These are phyloP conservation scores for Neoarius graeffei DNA, from an alignment of 2,113 vertebrate species.

Conservation along the genomic window DNA sequence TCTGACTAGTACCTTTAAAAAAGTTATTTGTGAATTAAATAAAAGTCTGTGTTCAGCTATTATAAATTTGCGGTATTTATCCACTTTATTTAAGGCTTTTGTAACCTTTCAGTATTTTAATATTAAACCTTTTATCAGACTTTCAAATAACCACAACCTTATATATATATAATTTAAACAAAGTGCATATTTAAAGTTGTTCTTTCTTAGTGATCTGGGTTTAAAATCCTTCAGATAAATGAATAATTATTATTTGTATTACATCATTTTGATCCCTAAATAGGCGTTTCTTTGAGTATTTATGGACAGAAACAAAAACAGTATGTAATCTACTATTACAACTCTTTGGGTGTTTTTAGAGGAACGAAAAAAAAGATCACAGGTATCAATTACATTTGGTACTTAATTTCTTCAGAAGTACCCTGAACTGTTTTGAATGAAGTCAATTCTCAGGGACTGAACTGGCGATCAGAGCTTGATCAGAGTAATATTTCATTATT, in stretches of 20 bases:
- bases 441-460: background rate
- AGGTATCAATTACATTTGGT: background rate
- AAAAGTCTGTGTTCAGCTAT: background rate
- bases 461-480: background rate
- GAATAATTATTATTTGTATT: background rate
- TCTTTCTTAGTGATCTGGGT: background rate
- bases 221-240: background rate
- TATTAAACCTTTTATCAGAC: background rate
- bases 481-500: background rate
- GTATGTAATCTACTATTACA: background rate
- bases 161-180: no score
- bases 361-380: background rate
- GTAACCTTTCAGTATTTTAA: background rate
- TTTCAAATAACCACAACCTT: background rate
- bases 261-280: background rate
- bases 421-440: background rate
- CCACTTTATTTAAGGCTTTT: background rate
- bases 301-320: background rate
- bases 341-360: background rate
- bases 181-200: background rate
- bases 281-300: background rate
- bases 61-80: background rate
- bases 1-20: background rate
- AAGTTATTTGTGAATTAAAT: background rate
- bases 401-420: background rate